Base-by-base conservation (phyloP, 2,797 vertebrate species). In the Xiphophorus birchmanni region DNA sequence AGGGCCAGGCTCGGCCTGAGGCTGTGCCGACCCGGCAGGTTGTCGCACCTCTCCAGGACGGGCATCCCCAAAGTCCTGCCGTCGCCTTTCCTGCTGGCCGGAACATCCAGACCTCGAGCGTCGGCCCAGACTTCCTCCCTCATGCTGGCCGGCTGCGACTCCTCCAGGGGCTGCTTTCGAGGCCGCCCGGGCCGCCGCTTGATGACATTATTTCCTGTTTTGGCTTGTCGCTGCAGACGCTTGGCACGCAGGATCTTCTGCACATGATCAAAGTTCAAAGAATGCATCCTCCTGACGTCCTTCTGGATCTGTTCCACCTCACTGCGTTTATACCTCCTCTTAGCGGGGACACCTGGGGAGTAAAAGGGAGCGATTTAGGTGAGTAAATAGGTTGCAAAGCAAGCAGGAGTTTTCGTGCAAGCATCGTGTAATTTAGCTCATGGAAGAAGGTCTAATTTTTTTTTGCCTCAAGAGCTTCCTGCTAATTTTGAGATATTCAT, bases 241-340 rank as follows among this genome's bases (percentile, higher is more conserved):
- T 99, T 99, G 93, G 98, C 98, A 94, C 98, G 98, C 81, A 99
- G 96, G 94, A 99, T 99, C 94, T 99, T 99, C 96, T 99, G 99
- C 90, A 99, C 98, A 0, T 99, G 98, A 93, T 99, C 98, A 93
- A 99, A 96, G 93, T 97, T 99, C 96, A 98, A 97, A 94, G 97
- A 96, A 91, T 97, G 98, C 96, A 98, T 98, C 93, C 97, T 98
- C 84, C 96, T 96, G 88, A 98, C 97, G 78, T 99, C 98, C 8
- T 97, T 97, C 92, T 99, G 97, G 94, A 99, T 98, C 87, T 97
- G 97, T 92, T 99, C 98, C 4, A 99, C 97, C 93, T 99, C 98
- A 2, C 95, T 95, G 56, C 96, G 95, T 88, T 99, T 99, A 94
- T 98, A 97, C 76, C 97, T 94, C 92, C 97, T 97, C 87, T 98